Evolutionary conservation across 2,113 vertebrate genomes (phyloP).

Genomic region (Perca schrenkii): DNA sequence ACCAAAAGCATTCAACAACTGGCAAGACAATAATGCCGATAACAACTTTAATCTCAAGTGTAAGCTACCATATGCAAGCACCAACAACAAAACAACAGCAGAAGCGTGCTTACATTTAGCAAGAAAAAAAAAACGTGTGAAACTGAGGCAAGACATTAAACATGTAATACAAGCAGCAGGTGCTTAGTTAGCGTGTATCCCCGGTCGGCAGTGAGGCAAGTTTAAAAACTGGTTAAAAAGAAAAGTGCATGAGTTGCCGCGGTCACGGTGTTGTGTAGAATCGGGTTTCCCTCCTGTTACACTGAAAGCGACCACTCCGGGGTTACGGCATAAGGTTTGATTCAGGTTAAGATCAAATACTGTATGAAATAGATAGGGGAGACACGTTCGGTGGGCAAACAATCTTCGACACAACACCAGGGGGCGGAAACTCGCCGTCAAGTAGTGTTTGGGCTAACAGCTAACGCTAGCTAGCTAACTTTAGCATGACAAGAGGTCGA

Average conservation of each 20-base stretch:
- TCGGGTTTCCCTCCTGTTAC: too few species aligned
- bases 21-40: neutral
- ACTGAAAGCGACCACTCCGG: too few species aligned
- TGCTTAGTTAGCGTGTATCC: neutral
- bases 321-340: too few species aligned
- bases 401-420: too few species aligned
- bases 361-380: too few species aligned
- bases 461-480: neutral
- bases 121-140: neutral
- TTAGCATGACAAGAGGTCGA: too few species aligned
- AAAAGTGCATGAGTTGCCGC: neutral
- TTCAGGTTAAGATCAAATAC: too few species aligned
- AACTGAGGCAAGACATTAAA: neutral
- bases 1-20: neutral
- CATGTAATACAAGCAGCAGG: neutral
- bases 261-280: too few species aligned
- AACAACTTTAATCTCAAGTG: neutral
- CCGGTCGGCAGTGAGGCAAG: neutral
- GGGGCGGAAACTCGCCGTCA: too few species aligned
- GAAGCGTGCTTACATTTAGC: neutral
- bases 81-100: neutral
- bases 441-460: neutral
- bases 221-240: too few species aligned
- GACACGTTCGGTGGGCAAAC: too few species aligned
- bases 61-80: too few species aligned